These are phyloP conservation scores for Drosophila tristis DNA, from an alignment of 1,140 invertebrate species.

Conservation along the genomic window DNA sequence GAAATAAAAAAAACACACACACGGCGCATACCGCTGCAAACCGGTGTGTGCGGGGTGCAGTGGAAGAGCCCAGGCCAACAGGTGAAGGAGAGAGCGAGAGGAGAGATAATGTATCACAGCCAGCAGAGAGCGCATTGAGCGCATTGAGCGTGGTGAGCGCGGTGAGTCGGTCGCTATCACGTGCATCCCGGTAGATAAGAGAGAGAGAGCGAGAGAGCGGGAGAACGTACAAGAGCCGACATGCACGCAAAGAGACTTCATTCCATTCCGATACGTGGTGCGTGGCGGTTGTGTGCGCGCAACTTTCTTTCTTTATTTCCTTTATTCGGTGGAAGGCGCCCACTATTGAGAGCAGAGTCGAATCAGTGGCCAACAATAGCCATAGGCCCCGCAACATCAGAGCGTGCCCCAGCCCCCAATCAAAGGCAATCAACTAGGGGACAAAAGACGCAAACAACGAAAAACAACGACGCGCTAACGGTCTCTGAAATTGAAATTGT, in stretches of 20 bases:
- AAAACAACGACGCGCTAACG: slow-evolving; percentile 10
- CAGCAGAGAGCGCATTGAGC: slow-evolving; percentile 1
- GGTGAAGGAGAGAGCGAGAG: slow-evolving; percentile 5
- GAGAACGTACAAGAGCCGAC: not conserved
- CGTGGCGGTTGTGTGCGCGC: slow-evolving; percentile 41
- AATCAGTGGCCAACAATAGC: slow-evolving; percentile 14
- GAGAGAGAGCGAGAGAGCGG: too few species aligned
- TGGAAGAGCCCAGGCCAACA: slow-evolving; percentile 25
- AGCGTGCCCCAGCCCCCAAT: slow-evolving; percentile 9
- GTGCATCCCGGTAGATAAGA: not conserved
- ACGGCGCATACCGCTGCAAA: slow-evolving; percentile 55
- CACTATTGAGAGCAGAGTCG: slow-evolving; percentile 4
- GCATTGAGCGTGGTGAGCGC: slow-evolving; percentile 36
- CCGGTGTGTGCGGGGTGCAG: slow-evolving; percentile 44
- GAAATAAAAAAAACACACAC: slow-evolving; percentile 34
- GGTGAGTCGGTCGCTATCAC: slow-evolving; percentile 21
- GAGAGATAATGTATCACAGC: too few species aligned
- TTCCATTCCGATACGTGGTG: slow-evolving; percentile 42
- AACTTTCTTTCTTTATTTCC: slow-evolving; percentile 40
- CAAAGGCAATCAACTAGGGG: slow-evolving; percentile 37
- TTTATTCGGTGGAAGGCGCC: not conserved
- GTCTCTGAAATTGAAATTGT: slow-evolving; percentile 33
- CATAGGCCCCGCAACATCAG: slow-evolving; percentile 2
- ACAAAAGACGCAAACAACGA: slow-evolving; percentile 30
- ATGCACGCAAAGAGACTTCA: slow-evolving; percentile 42